These are phyloP conservation scores for Vicugna pacos DNA, from an alignment of 2,113 vertebrate genomes.

Conservation along the genomic window DNA sequence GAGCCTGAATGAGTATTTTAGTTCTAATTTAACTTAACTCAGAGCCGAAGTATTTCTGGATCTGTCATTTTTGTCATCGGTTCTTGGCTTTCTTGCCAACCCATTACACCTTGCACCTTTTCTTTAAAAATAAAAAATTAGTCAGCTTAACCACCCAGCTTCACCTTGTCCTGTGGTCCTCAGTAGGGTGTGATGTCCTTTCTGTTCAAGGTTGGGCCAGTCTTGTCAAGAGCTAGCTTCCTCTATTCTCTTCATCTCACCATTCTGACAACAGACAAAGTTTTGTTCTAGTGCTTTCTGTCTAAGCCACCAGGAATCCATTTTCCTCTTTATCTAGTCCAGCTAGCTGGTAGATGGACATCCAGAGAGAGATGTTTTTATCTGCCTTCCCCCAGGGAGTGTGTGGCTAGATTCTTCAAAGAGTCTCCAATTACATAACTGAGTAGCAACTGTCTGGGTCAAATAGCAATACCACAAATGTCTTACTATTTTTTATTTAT, in stretches of 20 bases:
- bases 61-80: not conserved
- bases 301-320: not conserved
- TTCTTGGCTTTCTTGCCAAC: not conserved
- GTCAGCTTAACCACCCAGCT: not conserved
- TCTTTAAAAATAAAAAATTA: not conserved
- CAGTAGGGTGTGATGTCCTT: not conserved
- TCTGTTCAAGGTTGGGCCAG: not conserved
- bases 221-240: not conserved
- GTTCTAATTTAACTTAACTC: not conserved
- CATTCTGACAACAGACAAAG: not conserved
- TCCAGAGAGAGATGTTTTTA: not conserved
- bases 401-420: not conserved
- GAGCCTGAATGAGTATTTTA: not conserved
- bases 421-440: conserved; percentile 47
- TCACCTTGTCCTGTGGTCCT: not conserved
- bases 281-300: not conserved
- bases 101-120: not conserved
- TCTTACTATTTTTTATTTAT: conserved; percentile 42
- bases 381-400: not conserved
- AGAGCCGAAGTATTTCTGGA: not conserved
- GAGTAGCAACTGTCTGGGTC: conserved; percentile 11
- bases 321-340: not conserved
- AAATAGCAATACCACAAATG: not conserved
- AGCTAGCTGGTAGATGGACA: not conserved
- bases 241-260: not conserved